phyloP scores from a whole-genome alignment of 1,140 invertebrate genomes.

The Globodera rostochiensis region DNA sequence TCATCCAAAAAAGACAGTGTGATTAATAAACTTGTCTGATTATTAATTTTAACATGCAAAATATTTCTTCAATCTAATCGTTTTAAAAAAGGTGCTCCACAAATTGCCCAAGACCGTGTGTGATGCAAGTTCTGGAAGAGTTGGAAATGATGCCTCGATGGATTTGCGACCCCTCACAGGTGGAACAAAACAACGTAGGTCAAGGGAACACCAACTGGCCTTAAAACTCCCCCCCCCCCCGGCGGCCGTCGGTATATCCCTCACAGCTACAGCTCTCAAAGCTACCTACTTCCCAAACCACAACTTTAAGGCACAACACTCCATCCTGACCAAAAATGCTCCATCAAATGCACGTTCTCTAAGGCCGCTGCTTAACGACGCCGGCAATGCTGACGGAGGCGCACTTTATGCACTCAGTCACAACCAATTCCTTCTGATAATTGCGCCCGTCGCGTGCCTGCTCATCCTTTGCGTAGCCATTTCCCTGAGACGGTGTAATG shows the following conservation, averaged over 20 bases:
- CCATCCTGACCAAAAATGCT: background rate
- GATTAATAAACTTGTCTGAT: no score
- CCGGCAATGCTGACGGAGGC: background rate
- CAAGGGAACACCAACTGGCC: background rate
- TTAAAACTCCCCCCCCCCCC: no score
- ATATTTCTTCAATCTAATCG: background rate
- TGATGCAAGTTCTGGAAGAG: slow-evolving; percentile 35
- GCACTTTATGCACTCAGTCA: background rate
- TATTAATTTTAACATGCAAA: background rate
- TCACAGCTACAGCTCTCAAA: background rate
- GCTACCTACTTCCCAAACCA: no score
- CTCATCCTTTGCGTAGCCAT: background rate
- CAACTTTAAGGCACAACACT: background rate
- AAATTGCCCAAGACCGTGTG: slow-evolving; percentile 33
- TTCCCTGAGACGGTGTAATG: slow-evolving; percentile 2
- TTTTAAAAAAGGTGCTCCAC: slow-evolving; percentile 12
- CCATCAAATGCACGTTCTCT: slow-evolving; percentile 9
- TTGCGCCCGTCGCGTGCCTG: background rate
- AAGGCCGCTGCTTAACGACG: background rate
- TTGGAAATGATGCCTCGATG: slow-evolving; percentile 43
- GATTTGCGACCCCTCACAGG: slow-evolving; percentile 30
- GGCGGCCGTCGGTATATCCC: background rate
- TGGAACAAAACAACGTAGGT: background rate
- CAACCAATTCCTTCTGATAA: background rate
- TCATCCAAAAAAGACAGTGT: no score